Base-by-base conservation (phyloP, 2,113 vertebrate species). In the Choloepus hoffmanni region DNA sequence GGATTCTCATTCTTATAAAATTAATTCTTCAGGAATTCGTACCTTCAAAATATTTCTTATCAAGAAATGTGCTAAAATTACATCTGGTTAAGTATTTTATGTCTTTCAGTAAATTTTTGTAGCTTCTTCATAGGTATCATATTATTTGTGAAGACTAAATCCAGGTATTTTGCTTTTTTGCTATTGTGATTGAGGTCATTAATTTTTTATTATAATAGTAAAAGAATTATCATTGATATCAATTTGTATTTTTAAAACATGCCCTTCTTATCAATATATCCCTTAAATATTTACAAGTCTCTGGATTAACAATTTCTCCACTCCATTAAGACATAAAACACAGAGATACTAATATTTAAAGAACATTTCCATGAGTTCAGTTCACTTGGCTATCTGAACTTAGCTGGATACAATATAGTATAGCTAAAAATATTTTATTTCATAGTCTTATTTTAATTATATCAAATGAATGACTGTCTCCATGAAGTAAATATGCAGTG, bases 21-120 rank as follows among this genome's bases (percentile, higher is more conserved):
- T 94, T 92, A 73, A 74, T 93, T 74, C 18, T 43, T 82, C 28
- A 74, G 28, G 24, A 89, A 73, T 86, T 92, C 62, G 60, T 2
- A 55, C 65, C 15, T 43, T 89, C 65, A 68, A 53, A 53, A 21
- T 90, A 62, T 74, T 77, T 89, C 55, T 86, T 6, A 70, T 33
- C 21, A 8, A 50, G 40, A 83, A 78, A 73, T 36, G 1, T 28
- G 30, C 65, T 43, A 21, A 62, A 48, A 43, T 89, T 86, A 16
- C 33, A 48, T 86, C 67, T 63, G 82, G 48, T 79, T 88, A 60
- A 65, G 53, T 30, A 48, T 16, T 77, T 89, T 89, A 13, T 65
- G 14, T 68, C 63, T 63, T 50, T 40, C n/a, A 33, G 14, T 48
- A 83, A 90, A 12, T 8, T 60, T 74, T 72, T 50, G 13, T 74